A percentile compares a stretch with the other conserved stretches of the same genome.
These are phyloP conservation scores for Nansenia antarctica DNA, from an alignment of 2,113 vertebrate species.

Conservation along the genomic window DNA sequence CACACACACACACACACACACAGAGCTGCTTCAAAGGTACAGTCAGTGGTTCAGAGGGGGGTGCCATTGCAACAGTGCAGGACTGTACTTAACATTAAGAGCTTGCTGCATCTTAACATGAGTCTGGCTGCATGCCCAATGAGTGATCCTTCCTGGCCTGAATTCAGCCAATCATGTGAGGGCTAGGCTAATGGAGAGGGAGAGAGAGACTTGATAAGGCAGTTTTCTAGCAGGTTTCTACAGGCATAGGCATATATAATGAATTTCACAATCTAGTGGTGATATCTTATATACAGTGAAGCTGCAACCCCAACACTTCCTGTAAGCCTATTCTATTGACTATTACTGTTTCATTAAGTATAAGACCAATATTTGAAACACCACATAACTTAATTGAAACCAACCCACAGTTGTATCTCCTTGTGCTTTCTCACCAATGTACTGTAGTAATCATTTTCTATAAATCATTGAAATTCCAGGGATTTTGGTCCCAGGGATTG, in stretches of 20 bases:
- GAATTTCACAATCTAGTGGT: too few relatives aligned
- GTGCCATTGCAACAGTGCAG: constrained; percentile 48
- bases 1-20: constrained; percentile 12
- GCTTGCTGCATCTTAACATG: constrained; percentile 50
- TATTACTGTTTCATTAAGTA: neutral
- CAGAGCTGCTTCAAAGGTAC: neutral
- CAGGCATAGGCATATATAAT: constrained; percentile 3
- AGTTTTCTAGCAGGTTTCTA: constrained; percentile 18
- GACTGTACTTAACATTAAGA: constrained; percentile 56
- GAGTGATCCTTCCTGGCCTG: constrained; percentile 55
- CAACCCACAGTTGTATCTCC: neutral
- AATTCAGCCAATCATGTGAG: constrained; percentile 52
- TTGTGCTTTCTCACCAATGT: neutral
- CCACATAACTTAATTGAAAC: neutral
- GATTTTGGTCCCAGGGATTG: neutral
- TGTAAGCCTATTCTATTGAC: neutral
- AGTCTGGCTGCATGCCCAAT: constrained; percentile 45
- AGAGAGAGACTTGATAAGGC: constrained; percentile 39
- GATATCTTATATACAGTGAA: too few relatives aligned
- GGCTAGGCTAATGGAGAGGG: constrained; percentile 42
- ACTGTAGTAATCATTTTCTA: too few relatives aligned
- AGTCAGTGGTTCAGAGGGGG: neutral
- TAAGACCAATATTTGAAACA: neutral
- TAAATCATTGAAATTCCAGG: neutral
- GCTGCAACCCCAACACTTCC: too few relatives aligned